Evolutionary conservation across 2,888 invertebrate genomes (phyloP).

Genomic region (Pilophorus perplexus): DNA sequence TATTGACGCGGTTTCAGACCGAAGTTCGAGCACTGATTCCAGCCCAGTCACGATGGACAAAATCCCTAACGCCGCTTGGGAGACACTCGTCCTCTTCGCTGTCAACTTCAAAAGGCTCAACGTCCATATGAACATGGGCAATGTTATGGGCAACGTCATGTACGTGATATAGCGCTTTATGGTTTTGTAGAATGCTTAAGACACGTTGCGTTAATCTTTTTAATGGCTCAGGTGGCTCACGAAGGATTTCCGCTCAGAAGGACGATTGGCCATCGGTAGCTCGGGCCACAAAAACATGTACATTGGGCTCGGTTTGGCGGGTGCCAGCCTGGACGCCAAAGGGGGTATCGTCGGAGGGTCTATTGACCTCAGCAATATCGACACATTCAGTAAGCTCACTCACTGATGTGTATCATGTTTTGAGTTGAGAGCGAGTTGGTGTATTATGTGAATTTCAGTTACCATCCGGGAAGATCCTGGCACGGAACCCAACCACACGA

Average conservation of each 20-base stretch:
- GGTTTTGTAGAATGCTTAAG: background rate
- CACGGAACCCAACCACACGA: conserved; percentile 82
- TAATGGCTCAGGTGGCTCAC: conserved; percentile 73
- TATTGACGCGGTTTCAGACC: conserved; percentile 34
- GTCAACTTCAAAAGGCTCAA: conserved; percentile 94
- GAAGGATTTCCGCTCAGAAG: conserved; percentile 87
- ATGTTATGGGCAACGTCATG: conserved; percentile 97
- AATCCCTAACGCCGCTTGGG: conserved; percentile 79
- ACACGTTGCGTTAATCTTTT: background rate
- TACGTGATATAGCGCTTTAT: conserved; percentile 53
- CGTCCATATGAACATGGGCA: conserved; percentile 99
- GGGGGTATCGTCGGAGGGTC: conserved; percentile 97
- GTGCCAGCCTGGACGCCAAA: conserved; percentile 90
- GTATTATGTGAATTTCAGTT: conserved; percentile 61
- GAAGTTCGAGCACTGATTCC: conserved; percentile 55
- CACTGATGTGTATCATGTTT: background rate
- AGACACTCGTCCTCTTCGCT: conserved; percentile 91
- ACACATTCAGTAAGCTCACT: conserved; percentile 68
- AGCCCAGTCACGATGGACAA: conserved; percentile 61
- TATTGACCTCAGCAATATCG: conserved; percentile 84
- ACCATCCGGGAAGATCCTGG: conserved; percentile 87
- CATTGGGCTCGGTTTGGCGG: conserved; percentile 81
- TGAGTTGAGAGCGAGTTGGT: background rate
- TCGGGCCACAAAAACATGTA: conserved; percentile 91
- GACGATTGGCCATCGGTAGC: conserved; percentile 88